Evolutionary conservation across 1,140 invertebrate species (phyloP).

Genomic region (Sitodiplosis mosellana): DNA sequence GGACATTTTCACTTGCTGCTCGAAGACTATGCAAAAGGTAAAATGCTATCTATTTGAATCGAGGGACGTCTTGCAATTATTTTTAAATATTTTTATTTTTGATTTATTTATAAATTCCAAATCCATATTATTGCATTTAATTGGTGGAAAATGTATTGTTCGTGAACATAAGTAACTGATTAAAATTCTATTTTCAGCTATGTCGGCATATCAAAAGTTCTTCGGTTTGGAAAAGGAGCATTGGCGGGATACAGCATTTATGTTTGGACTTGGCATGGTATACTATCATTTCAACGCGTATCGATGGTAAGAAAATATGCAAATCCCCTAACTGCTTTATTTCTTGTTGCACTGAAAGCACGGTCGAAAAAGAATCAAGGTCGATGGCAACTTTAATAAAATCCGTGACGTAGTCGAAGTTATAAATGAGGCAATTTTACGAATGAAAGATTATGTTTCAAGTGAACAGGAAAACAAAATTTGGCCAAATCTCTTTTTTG

Average conservation of each 20-base stretch:
- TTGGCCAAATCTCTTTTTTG: no score
- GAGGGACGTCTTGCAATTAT: neutral
- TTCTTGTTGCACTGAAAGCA: constrained; percentile 5
- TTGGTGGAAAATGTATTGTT: neutral
- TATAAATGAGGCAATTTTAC: no score
- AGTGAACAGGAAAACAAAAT: no score
- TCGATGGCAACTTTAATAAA: constrained; percentile 6
- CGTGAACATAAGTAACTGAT: neutral
- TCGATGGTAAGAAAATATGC: constrained; percentile 63
- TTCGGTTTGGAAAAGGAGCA: constrained; percentile 58
- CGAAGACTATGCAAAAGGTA: constrained; percentile 82
- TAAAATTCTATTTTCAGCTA: constrained; percentile 37
- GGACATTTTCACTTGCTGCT: constrained; percentile 84
- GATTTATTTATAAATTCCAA: neutral
- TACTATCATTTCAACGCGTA: constrained; percentile 93
- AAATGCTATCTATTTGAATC: neutral
- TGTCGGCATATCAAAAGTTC: constrained; percentile 90
- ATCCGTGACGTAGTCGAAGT: no score
- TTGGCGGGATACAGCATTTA: constrained; percentile 78
- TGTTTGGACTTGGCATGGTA: constrained; percentile 84
- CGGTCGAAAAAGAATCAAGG: neutral
- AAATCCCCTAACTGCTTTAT: no score
- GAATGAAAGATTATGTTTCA: no score
- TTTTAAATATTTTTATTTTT: neutral
- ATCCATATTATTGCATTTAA: neutral